Evolutionary conservation across 2,888 invertebrate genomes (phyloP), one percentile per base, ranked within the genome.

Genomic region (Onchidella celtica): DNA sequence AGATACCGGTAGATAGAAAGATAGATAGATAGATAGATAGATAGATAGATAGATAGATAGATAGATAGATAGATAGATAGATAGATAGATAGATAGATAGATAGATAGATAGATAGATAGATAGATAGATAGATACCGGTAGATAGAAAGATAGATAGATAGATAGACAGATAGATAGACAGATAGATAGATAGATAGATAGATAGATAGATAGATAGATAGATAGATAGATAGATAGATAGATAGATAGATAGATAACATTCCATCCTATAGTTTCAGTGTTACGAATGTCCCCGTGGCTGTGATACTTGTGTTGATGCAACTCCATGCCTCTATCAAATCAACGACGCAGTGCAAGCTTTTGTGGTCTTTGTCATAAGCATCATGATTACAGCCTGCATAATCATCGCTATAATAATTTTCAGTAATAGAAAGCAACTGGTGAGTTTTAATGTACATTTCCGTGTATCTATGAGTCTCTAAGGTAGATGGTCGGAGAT

Each of bases 261-360:
- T 61, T n/a, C 61, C 34, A 2, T 34, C 2, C 14, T 34, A 9
- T 29, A 77, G 81, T 91, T 87, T 81, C 85, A 84, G 69, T 92
- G 92, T 79, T 36, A 86, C 40, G 79, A 70, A 40, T 92, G 92
- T 85, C 86, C 89, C 17, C 86, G 85, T 24, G 91, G 91, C 14
- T 92, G 92, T 86, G 90, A 89, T 72, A 88, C 86, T 17, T 92
- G 92, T 79, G 86, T 86, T 1, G 91, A 92, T 76, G 84, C 81
- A 34, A 88, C 90, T 0, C 91, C 92, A 0, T 92, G 92, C 83
- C 84, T 92, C 40, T 88, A 86, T 81, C 77, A 87, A 38, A 80
- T 84, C 66, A 86, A 84, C 40, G 69, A 84, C 17, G 82, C 69
- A n/a, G 65, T 84, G 24, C 79, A 82, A 29, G 47, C 55, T 27